Conservation (phyloP, 2,888 invertebrate genomes). For the Isoperla grammatica region DNA sequence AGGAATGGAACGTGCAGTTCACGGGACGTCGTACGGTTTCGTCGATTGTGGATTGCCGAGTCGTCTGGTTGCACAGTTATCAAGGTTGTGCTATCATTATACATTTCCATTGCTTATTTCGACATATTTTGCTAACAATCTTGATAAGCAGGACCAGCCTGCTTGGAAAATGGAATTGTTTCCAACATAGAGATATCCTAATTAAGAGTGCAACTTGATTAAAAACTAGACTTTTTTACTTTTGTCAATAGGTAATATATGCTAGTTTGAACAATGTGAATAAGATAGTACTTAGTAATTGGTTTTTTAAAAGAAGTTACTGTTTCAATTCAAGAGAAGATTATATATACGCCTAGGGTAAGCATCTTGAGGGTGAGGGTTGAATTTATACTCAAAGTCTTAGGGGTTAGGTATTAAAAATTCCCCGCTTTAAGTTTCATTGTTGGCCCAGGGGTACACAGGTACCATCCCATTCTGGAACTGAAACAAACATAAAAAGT, state of each 20-base stretch:
- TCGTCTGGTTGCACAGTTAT: constrained; percentile 2
- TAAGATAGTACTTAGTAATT: background rate
- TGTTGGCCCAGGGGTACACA: constrained; percentile 10
- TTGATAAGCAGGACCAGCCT: no score
- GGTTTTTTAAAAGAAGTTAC: background rate
- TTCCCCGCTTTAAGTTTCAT: constrained; percentile 21
- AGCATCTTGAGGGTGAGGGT: constrained; percentile 12
- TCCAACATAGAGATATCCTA: no score
- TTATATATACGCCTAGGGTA: background rate
- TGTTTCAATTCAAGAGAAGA: background rate
- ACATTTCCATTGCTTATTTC: no score
- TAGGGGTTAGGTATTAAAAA: constrained; percentile 19
- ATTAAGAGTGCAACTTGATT: no score
- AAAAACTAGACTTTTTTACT: no score
- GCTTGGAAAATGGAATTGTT: no score
- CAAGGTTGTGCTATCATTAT: no score
- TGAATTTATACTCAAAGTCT: constrained; percentile 19
- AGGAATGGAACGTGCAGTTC: constrained; percentile 16
- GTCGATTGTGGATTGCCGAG: constrained; percentile 1
- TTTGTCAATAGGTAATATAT: background rate
- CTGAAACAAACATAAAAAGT: constrained; percentile 20
- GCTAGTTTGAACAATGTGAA: no score
- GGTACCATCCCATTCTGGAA: constrained; percentile 30
- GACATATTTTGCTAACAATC: no score
- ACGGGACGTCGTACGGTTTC: constrained; percentile 21